Evolutionary conservation across 2,888 invertebrate genomes (phyloP), one percentile per base, ranked within the genome.

Genomic region (Cinara cedri): DNA sequence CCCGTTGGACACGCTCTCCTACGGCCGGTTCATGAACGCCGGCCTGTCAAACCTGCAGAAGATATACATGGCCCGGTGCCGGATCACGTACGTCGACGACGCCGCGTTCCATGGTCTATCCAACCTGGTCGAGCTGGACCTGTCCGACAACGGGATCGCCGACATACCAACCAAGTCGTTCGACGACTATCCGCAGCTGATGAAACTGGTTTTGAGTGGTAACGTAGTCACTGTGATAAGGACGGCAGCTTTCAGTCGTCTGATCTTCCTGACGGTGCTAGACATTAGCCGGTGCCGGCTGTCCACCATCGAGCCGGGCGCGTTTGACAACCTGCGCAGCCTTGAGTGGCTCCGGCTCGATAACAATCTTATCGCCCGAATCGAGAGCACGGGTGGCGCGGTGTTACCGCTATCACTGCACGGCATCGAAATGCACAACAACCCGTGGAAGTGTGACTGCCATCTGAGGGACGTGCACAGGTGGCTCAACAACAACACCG

Each of bases 361-460:
- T 84, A 92, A 92, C 82, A 96, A 96, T 87, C 90, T 90, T 84
- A 88, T 96, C 84, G 89, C 90, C 80, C 90, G 89, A 83, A 89
- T 94, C 84, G 89, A 90, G 84, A 92, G 91, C 72, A 88, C 88
- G 81, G 89, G 90, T 84, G 92, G 92, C 70, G 88, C 72, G 88
- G 88, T 92, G 83, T 88, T 93, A 75, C 93, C 94, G 16, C 90
- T 91, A 82, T 90, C 90, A 66, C 87, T 95, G 83, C 91, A 93
- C 83, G 94, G 93, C 81, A 90, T 95, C 81, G 91, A 93, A 84
- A 87, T 96, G 83, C 92, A 95, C 85, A 92, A 91, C 85, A 96
- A 96, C 88, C 92, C 92, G 82, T 96, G 95, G 96, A 89, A 90
- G 83, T 96, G 96, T 86, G 94, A 95, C 86, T 96, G 96, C 86